Conservation (phyloP, 2,113 vertebrate species). For the Cheirogaleus medius region DNA sequence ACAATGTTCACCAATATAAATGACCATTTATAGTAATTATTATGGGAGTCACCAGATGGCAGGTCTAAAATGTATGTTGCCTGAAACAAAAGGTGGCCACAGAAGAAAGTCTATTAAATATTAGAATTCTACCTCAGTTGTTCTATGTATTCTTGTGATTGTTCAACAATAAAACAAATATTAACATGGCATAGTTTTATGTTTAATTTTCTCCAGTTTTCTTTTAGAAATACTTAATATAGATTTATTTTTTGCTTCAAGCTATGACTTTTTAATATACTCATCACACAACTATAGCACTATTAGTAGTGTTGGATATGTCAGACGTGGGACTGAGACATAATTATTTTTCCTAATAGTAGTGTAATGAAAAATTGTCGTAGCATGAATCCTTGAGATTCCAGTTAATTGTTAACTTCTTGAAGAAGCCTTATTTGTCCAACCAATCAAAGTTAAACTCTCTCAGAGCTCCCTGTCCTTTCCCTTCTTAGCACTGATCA, state of each 20-base stretch:
- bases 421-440: not conserved
- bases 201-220: not conserved
- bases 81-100: not conserved
- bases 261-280: not conserved
- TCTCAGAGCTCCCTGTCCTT: not conserved
- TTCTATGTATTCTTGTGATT: not conserved
- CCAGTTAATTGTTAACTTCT: not conserved
- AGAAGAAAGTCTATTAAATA: not conserved
- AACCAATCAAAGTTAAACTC: not conserved
- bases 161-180: not conserved
- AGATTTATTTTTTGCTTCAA: not conserved
- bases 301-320: not conserved
- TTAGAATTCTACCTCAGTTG: not conserved
- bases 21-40: not conserved
- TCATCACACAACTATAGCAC: not conserved
- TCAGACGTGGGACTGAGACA: not conserved
- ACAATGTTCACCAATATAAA: not conserved
- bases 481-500: not conserved
- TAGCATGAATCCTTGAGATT: not conserved
- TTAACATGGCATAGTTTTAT: not conserved
- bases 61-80: conserved; percentile 17
- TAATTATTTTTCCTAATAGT: not conserved
- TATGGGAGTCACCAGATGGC: conserved; percentile 32
- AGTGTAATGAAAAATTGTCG: not conserved
- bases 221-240: not conserved